Conservation (phyloP, 2,113 vertebrate genomes). For the Melanerpes aurifrons region DNA sequence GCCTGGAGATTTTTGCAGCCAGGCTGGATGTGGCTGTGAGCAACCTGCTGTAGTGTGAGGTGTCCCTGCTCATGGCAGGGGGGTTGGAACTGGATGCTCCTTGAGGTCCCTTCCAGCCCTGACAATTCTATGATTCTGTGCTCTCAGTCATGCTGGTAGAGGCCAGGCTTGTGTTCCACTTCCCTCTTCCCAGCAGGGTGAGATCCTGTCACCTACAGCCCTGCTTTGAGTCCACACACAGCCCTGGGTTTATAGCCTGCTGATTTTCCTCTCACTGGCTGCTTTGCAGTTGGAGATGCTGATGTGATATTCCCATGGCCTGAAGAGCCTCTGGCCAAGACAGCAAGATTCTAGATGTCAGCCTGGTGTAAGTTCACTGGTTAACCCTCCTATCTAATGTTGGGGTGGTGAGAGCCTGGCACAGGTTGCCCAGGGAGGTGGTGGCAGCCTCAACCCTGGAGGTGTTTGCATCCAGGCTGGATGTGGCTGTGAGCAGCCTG, state of each 20-base stretch:
- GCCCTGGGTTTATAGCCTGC: background rate
- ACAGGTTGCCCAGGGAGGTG: too few species aligned
- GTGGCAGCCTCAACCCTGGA: too few species aligned
- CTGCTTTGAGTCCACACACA: background rate
- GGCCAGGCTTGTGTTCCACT: background rate
- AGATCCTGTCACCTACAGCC: background rate
- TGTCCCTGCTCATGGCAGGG: too few species aligned
- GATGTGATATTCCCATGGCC: background rate
- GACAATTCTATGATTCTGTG: too few species aligned
- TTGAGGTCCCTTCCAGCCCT: background rate
- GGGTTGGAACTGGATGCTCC: too few species aligned
- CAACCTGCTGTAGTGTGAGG: too few species aligned
- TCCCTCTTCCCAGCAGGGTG: background rate
- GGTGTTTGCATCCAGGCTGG: too few species aligned
- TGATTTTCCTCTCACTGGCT: background rate
- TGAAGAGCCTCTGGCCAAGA: background rate
- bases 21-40: too few species aligned
- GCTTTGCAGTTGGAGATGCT: background rate
- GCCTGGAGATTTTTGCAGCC: too few species aligned
- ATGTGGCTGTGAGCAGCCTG: too few species aligned
- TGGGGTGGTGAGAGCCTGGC: background rate
- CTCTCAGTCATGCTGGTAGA: rapidly evolving
- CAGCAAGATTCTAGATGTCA: background rate
- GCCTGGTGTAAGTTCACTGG: background rate
- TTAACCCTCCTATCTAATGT: background rate